Conservation (phyloP, 2,888 invertebrate species). For the Dioctria rufipes region DNA sequence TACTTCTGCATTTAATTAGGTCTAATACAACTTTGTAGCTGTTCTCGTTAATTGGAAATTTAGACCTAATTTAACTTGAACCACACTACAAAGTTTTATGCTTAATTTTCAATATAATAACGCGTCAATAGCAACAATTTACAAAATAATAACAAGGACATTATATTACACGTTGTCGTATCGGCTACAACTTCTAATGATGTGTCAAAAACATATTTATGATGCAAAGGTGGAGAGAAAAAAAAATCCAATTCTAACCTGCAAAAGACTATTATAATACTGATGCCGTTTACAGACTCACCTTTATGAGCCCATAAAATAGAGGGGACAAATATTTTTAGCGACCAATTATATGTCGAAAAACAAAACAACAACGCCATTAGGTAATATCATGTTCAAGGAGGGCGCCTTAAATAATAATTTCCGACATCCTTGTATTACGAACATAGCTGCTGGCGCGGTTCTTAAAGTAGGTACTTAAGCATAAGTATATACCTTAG, state of each 20-base stretch:
- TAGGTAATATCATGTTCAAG: neutral
- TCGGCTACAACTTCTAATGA: neutral
- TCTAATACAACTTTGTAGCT: too few species aligned
- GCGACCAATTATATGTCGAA: neutral
- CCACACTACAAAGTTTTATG: too few species aligned
- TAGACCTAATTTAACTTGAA: too few species aligned
- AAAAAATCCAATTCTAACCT: neutral
- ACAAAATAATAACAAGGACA: neutral
- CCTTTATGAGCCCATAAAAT: neutral
- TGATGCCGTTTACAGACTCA: neutral
- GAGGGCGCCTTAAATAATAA: slow-evolving; percentile 3
- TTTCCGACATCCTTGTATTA: neutral
- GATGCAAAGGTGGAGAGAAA: neutral
- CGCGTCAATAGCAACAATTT: too few species aligned
- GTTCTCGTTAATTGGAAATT: too few species aligned
- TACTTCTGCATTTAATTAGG: too few species aligned
- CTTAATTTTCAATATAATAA: too few species aligned
- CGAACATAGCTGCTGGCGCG: too few species aligned
- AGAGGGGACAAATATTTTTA: neutral
- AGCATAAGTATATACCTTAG: too few species aligned
- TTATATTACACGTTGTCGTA: neutral
- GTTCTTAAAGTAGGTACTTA: too few species aligned
- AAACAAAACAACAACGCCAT: neutral
- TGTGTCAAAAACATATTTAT: slow-evolving; percentile 9
- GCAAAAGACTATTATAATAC: neutral